Evolutionary conservation across 1,140 invertebrate species (phyloP).

Genomic region (Drosophila tristis): DNA sequence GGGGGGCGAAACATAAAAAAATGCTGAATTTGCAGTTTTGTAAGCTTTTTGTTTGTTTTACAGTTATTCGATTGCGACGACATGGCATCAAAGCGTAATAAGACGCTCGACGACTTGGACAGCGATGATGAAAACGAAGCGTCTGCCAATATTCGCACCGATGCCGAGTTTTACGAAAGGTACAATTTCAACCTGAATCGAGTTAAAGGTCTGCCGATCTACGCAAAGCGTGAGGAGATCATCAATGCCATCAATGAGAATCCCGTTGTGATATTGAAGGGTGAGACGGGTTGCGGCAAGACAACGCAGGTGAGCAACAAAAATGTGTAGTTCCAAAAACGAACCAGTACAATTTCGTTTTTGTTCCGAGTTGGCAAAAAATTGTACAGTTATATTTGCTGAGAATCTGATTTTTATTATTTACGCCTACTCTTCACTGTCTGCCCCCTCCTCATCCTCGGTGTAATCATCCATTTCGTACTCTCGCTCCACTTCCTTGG

Average conservation of each 20-base stretch:
- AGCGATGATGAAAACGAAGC: slow-evolving; percentile 43
- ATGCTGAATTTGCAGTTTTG: neutral
- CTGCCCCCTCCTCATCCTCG: slow-evolving; percentile 6
- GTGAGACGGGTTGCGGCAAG: slow-evolving; percentile 89
- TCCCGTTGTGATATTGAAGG: slow-evolving; percentile 74
- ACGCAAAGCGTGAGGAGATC: slow-evolving; percentile 59
- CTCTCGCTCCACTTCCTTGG: slow-evolving; percentile 35
- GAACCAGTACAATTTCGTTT: neutral
- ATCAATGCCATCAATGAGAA: slow-evolving; percentile 53
- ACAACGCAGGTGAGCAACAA: slow-evolving; percentile 89
- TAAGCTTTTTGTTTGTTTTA: slow-evolving; percentile 1
- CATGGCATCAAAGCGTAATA: neutral
- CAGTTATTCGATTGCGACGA: neutral
- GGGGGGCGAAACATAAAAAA: neutral
- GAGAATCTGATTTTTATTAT: neutral
- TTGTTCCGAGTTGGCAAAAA: neutral
- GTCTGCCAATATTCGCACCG: slow-evolving; percentile 27
- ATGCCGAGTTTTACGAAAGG: slow-evolving; percentile 64
- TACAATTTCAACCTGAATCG: slow-evolving; percentile 68
- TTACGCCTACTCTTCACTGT: neutral
- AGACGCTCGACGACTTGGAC: slow-evolving; percentile 62
- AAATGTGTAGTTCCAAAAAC: neutral
- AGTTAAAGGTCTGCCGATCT: slow-evolving; percentile 68
- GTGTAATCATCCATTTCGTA: slow-evolving; percentile 21
- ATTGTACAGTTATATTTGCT: neutral